A percentile compares a stretch with the other conserved stretches of the same genome.
phyloP scores from a whole-genome alignment of 2,113 vertebrate species.

The Coptodon bakossiorum region DNA sequence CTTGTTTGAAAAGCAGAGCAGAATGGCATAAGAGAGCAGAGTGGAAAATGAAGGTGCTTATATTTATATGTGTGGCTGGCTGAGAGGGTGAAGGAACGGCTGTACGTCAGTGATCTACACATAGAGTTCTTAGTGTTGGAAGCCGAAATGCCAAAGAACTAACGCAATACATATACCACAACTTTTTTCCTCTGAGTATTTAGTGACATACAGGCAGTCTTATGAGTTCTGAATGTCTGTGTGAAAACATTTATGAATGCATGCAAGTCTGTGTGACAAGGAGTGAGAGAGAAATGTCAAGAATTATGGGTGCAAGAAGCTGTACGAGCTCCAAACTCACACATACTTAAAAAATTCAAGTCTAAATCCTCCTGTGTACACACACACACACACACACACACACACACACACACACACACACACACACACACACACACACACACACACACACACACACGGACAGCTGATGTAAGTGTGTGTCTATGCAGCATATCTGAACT shows the following conservation, averaged over 20 bases:
- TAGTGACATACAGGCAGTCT: background rate
- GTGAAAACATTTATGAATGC: background rate
- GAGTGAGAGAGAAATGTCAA: background rate
- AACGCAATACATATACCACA: conserved; percentile 25
- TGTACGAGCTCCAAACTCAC: background rate
- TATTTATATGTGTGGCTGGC: conserved; percentile 37
- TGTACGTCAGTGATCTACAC: conserved; percentile 35
- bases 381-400: background rate
- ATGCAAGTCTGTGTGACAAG: background rate
- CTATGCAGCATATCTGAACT: conserved; percentile 45
- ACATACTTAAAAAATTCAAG: conserved; percentile 6
- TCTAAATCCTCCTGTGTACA: background rate
- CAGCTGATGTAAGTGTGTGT: background rate
- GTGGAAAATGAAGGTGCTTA: conserved; percentile 56
- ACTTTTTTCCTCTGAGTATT: conserved; percentile 17
- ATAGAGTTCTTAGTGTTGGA: conserved; percentile 52
- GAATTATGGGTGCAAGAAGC: background rate
- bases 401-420: background rate
- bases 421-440: background rate
- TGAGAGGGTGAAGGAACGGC: conserved; percentile 8
- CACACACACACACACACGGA: background rate
- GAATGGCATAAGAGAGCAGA: conserved; percentile 20
- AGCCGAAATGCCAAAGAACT: conserved; percentile 26
- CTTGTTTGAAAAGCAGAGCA: conserved; percentile 50
- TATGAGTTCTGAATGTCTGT: background rate